Evolutionary conservation across 2,797 vertebrate genomes (phyloP).

Genomic region (Crenichthys baileyi): DNA sequence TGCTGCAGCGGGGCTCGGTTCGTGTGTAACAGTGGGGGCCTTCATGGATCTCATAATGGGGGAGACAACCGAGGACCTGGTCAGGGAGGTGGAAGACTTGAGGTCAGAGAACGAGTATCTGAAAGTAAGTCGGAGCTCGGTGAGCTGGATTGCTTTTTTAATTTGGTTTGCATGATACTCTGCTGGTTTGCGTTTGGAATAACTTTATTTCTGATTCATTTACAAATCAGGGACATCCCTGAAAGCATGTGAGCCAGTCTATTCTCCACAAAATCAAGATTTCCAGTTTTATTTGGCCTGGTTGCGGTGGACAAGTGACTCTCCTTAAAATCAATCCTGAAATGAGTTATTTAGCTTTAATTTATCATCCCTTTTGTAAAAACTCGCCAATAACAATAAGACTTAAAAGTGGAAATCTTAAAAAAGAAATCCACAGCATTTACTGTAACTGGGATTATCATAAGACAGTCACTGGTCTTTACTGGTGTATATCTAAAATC

Average conservation of each 20-base stretch:
- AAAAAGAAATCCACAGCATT: not conserved
- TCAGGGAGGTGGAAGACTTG: constrained; percentile 92
- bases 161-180: not conserved
- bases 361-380: not conserved
- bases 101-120: constrained; percentile 98
- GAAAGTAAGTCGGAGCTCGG: constrained; percentile 83
- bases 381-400: not conserved
- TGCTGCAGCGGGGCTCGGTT: constrained; percentile 73
- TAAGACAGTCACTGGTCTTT: not conserved
- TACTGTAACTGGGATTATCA: not conserved
- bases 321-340: not conserved
- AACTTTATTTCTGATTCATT: not conserved
- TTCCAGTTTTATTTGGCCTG: not conserved
- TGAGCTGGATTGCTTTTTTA: not conserved
- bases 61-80: constrained; percentile 83
- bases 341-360: not conserved
- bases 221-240: not conserved
- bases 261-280: constrained; percentile 51
- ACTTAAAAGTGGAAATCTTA: too few species aligned
- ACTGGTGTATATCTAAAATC: not conserved
- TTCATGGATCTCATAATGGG: constrained; percentile 86
- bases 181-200: not conserved
- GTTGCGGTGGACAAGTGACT: not conserved
- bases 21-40: constrained; percentile 80
- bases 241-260: not conserved